Evolutionary conservation across 1,140 invertebrate species (phyloP).

Genomic region (Ostrea edulis): DNA sequence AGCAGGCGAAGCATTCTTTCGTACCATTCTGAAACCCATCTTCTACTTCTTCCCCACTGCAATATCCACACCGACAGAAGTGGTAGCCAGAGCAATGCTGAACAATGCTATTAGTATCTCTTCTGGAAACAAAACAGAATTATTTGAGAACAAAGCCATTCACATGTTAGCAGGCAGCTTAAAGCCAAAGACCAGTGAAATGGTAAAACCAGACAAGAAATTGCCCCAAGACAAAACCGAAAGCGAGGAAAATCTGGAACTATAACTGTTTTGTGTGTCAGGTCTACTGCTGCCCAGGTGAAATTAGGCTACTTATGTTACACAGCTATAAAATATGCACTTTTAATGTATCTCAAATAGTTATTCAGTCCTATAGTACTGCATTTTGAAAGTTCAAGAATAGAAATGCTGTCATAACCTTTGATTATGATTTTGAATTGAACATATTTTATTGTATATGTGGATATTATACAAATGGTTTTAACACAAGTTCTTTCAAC

Average conservation of each 20-base stretch:
- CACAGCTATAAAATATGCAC: too few species aligned
- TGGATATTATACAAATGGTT: too few species aligned
- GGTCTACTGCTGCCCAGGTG: too few species aligned
- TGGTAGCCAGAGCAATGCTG: conserved; percentile 73
- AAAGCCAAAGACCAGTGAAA: neutral
- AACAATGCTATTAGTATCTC: conserved; percentile 65
- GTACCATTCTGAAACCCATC: conserved; percentile 72
- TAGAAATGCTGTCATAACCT: too few species aligned
- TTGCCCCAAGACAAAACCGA: neutral
- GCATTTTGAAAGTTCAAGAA: too few species aligned
- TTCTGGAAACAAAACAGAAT: conserved; percentile 58
- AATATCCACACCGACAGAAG: conserved; percentile 72
- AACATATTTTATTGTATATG: too few species aligned
- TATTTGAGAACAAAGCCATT: conserved; percentile 77
- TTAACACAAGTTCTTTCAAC: too few species aligned
- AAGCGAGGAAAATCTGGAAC: neutral
- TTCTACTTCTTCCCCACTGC: conserved; percentile 74
- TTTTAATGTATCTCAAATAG: too few species aligned
- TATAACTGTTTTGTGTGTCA: neutral
- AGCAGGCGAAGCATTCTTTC: conserved; percentile 69
- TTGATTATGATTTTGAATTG: too few species aligned
- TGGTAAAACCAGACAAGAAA: conserved; percentile 8
- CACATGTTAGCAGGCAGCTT: conserved; percentile 67
- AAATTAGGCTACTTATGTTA: too few species aligned
- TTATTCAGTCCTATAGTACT: too few species aligned